Conservation (phyloP, 2,797 vertebrate genomes). For the Melanotaenia nigrans region DNA sequence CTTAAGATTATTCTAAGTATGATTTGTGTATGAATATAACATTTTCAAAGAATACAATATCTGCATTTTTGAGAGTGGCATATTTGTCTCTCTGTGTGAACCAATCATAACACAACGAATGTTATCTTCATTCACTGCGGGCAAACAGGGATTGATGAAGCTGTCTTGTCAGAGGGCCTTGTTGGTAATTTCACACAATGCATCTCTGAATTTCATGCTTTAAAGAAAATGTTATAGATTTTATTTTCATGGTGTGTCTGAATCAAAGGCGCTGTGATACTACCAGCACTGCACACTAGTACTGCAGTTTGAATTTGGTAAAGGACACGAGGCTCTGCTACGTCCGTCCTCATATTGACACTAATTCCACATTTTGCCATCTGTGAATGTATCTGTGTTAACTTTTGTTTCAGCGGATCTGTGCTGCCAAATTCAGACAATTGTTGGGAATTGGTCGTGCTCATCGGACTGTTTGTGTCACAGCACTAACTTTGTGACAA, state of each 20-base stretch:
- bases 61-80: constrained; percentile 41
- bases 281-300: neutral
- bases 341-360: neutral
- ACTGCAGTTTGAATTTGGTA: constrained; percentile 12
- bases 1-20: neutral
- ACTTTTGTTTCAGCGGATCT: constrained; percentile 12
- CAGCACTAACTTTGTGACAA: neutral
- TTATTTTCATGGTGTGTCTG: constrained; percentile 16
- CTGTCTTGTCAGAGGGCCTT: constrained; percentile 52
- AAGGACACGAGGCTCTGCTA: constrained; percentile 4
- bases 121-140: constrained; percentile 40
- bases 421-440: neutral
- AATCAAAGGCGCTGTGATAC: constrained; percentile 30
- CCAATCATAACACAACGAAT: constrained; percentile 42
- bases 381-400: constrained; percentile 19
- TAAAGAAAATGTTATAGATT: constrained; percentile 43
- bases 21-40: neutral
- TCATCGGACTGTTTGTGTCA: constrained; percentile 3
- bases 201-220: constrained; percentile 54
- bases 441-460: constrained; percentile 5
- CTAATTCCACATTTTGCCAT: constrained; percentile 16
- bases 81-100: constrained; percentile 18
- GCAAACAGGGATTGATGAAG: constrained; percentile 52
- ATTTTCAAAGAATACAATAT: constrained; percentile 10
- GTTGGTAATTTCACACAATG: constrained; percentile 64